These are phyloP conservation scores for Coranthus polyacanthus DNA, from an alignment of 2,797 vertebrate genomes.

Conservation along the genomic window DNA sequence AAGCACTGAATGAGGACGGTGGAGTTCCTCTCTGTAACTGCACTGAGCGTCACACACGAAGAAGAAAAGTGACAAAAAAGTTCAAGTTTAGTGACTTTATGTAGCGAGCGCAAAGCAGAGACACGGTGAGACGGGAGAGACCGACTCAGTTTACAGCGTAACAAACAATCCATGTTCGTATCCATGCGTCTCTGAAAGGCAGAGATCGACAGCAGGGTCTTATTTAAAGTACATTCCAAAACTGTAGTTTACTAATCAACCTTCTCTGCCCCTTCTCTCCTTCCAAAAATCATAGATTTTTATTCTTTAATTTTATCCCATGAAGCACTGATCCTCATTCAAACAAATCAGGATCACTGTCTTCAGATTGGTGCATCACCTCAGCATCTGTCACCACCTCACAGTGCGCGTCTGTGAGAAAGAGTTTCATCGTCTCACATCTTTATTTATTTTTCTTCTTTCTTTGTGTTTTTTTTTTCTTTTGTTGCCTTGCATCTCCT, in stretches of 20 bases:
- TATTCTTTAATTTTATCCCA: slow-evolving; percentile 94
- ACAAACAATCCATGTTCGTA: too few species aligned
- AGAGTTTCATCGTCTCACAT: slow-evolving; percentile 72
- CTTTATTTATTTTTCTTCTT: slow-evolving; percentile 39
- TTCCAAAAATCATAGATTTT: slow-evolving; percentile 89
- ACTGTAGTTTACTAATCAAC: slow-evolving; percentile 77
- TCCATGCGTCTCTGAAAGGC: slow-evolving; percentile 3
- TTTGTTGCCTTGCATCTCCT: slow-evolving; percentile 52
- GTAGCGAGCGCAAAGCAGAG: not conserved
- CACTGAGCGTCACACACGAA: not conserved
- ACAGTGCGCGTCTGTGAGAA: slow-evolving; percentile 3
- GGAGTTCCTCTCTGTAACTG: not conserved
- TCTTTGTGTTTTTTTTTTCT: slow-evolving; percentile 53
- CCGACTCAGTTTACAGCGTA: too few species aligned
- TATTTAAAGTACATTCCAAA: not conserved
- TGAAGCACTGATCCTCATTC: slow-evolving; percentile 84
- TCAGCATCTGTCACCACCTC: slow-evolving; percentile 46
- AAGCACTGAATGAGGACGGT: not conserved
- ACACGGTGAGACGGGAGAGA: not conserved
- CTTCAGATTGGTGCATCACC: slow-evolving; percentile 67
- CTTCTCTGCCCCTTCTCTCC: slow-evolving; percentile 81
- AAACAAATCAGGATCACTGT: slow-evolving; percentile 71
- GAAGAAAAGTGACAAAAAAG: not conserved
- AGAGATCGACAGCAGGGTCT: not conserved
- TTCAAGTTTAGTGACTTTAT: not conserved